Conservation (phyloP, 2,888 invertebrate species). For the Sisyra terminalis region DNA sequence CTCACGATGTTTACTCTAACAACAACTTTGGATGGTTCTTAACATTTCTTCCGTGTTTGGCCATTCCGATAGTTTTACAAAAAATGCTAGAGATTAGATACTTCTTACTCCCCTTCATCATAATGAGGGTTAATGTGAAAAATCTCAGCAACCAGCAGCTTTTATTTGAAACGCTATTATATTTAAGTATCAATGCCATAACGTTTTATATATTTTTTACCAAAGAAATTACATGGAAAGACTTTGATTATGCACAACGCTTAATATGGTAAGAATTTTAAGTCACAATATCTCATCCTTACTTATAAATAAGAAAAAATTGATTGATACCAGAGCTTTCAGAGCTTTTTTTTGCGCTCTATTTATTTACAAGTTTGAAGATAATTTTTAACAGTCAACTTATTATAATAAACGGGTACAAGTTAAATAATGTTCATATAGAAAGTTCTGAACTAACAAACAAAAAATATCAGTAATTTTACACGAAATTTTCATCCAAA, state of each 20-base stretch:
- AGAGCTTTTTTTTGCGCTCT: no score
- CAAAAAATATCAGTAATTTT: no score
- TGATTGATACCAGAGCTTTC: background rate
- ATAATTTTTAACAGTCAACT: no score
- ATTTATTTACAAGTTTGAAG: no score
- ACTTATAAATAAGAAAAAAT: background rate
- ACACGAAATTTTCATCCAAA: no score
- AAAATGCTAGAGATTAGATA: constrained; percentile 87
- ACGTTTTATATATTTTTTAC: constrained; percentile 63
- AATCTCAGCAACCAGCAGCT: constrained; percentile 32
- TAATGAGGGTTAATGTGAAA: constrained; percentile 53
- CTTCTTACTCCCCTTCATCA: constrained; percentile 77
- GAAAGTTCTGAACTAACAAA: no score
- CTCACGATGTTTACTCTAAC: constrained; percentile 31
- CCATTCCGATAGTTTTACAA: constrained; percentile 59
- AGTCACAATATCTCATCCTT: background rate
- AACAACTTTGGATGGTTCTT: constrained; percentile 36
- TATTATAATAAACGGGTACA: no score
- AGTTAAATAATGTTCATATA: no score
- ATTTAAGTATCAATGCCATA: constrained; percentile 44
- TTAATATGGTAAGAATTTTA: constrained; percentile 61
- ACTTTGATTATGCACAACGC: constrained; percentile 56
- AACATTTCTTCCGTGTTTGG: constrained; percentile 41
- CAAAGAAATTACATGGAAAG: constrained; percentile 63
- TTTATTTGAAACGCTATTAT: constrained; percentile 45